Base-by-base conservation (phyloP, 92 coral and sea anemone genomes). In the Palythoa grandiflora region DNA sequence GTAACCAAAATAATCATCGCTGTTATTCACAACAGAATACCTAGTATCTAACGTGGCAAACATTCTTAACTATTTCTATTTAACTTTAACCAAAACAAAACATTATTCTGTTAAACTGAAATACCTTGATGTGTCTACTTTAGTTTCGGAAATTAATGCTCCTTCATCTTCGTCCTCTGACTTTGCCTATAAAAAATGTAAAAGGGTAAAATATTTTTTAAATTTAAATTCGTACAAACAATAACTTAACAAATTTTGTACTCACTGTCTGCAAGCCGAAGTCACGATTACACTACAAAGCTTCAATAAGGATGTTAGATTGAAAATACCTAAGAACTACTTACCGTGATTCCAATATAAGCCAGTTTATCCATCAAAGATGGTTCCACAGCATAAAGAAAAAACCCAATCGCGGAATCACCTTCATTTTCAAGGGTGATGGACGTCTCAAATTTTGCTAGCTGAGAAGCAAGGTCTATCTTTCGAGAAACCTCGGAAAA, bases 381-480 rank as follows among this genome's bases (percentile, higher is more conserved):
- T 80, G 98, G 98, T 83, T 97, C 99, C 68, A 97, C 84, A 39
- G 98, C 94, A 68, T 89, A 91, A 77, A 90, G 84, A 71, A 95
- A 95, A 44, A 84, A 87, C 11, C 89, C 89, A 12, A 87, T 83
- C 10, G 96, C 68, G 74, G 96, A 81, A 89, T 92, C 97, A 60
- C 98, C 99, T 83, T 89, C 92, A 93, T 97, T 97, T 80, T 95
- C 96, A 68, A 97, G 90, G 15, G 97, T 92, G 35, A 97, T 61
- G 57, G 95, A 85, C 36, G 96, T 91, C 77, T 94, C 92, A 89
- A 92, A 86, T 92, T 95, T 97, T 11, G 94, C 94, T 14, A 95
- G 86, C 84, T 97, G 99, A 11, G 96, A 90, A 37, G 98, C 79
- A 78, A 97, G 94, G 87, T 97, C 99, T 90, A 97, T 97, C 92